These are phyloP conservation scores for Lysandra bellargus DNA, from an alignment of 2,888 invertebrate genomes.

Conservation along the genomic window DNA sequence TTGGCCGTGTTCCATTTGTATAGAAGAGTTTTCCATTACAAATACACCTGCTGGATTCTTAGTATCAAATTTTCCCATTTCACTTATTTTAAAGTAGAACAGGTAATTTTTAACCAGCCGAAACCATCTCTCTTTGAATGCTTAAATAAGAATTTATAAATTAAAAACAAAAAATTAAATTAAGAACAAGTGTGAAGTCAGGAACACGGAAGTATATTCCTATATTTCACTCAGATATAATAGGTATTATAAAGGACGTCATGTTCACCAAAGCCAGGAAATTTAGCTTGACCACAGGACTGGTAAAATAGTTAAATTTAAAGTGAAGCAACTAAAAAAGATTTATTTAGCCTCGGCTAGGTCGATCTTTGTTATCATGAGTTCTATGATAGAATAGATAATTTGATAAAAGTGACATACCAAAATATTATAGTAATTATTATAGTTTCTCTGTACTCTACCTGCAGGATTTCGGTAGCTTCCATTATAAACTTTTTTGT, in stretches of 20 bases:
- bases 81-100: slow-evolving; percentile 88
- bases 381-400: no score
- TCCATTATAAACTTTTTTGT: slow-evolving; percentile 82
- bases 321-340: not conserved
- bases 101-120: slow-evolving; percentile 87
- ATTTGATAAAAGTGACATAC: not conserved
- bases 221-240: no score
- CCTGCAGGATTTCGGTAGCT: slow-evolving; percentile 77
- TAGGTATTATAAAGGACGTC: no score
- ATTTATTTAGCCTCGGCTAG: not conserved
- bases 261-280: not conserved
- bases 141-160: slow-evolving; percentile 64
- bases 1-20: slow-evolving; percentile 84
- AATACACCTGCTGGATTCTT: slow-evolving; percentile 86
- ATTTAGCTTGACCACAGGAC: not conserved
- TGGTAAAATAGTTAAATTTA: not conserved
- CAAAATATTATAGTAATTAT: no score
- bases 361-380: not conserved
- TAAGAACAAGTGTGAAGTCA: no score
- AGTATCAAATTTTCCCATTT: slow-evolving; percentile 82
- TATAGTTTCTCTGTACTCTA: slow-evolving; percentile 42
- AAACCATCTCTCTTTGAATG: slow-evolving; percentile 89
- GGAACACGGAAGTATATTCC: no score
- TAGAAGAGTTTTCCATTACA: slow-evolving; percentile 86
- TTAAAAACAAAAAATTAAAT: not conserved